phyloP scores from a whole-genome alignment of 2,113 vertebrate species.

The Puntigrus tetrazona region DNA sequence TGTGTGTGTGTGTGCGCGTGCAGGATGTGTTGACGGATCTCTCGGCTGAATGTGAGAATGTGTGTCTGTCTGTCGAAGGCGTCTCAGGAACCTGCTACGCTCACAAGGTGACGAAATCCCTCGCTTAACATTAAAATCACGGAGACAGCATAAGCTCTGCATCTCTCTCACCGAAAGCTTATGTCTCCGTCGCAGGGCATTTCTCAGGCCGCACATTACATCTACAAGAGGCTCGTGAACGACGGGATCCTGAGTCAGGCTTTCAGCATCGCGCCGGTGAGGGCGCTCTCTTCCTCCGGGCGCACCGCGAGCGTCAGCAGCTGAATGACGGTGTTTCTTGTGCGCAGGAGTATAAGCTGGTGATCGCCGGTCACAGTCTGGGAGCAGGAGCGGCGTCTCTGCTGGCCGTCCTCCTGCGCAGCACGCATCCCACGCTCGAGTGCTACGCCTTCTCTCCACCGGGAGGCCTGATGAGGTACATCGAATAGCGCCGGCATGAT shows the following conservation, averaged over 20 bases:
- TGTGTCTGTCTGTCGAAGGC: conserved; percentile 81
- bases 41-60: conserved; percentile 90
- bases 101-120: conserved; percentile 82
- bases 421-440: conserved; percentile 78
- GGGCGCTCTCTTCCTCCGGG: neutral
- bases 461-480: conserved; percentile 94
- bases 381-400: conserved; percentile 87
- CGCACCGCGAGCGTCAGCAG: neutral
- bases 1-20: neutral
- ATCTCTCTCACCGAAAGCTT: neutral
- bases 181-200: conserved; percentile 81
- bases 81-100: conserved; percentile 85
- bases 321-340: neutral
- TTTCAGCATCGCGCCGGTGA: conserved; percentile 87
- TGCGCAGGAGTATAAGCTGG: conserved; percentile 88
- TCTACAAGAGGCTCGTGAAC: conserved; percentile 85
- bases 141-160: no score
- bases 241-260: conserved; percentile 96
- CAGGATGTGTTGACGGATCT: conserved; percentile 94
- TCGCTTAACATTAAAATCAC: neutral
- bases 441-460: conserved; percentile 95
- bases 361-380: conserved; percentile 94
- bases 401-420: conserved; percentile 82
- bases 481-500: no score
- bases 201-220: conserved; percentile 86